These are phyloP conservation scores for Aradophagus sp. DNA, from an alignment of 1,140 invertebrate genomes.

Conservation along the genomic window DNA sequence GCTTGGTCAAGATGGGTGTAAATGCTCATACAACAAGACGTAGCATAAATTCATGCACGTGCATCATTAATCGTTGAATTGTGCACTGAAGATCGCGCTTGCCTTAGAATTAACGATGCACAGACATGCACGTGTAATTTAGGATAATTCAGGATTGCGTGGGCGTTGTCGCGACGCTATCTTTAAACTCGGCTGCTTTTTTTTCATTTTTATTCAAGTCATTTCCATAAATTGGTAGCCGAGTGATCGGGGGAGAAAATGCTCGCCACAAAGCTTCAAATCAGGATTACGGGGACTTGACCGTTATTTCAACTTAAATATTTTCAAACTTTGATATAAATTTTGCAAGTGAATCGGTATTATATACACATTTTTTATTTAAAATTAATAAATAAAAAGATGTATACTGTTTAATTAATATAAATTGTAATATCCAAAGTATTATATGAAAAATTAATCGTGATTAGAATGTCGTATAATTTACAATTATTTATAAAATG, in stretches of 20 bases:
- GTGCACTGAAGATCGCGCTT: constrained; percentile 35
- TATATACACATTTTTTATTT: too few relatives aligned
- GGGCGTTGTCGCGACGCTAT: constrained; percentile 33
- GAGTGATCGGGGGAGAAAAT: not conserved
- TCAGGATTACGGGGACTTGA: too few relatives aligned
- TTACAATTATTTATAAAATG: too few relatives aligned
- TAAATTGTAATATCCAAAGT: too few relatives aligned
- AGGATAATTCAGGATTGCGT: constrained; percentile 36
- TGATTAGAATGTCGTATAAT: too few relatives aligned
- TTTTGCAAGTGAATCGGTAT: too few relatives aligned
- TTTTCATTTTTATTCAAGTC: constrained; percentile 23
- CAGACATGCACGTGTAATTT: constrained; percentile 32
- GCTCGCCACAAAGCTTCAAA: not conserved
- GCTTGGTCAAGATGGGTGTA: constrained; percentile 41
- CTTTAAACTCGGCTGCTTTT: constrained; percentile 9
- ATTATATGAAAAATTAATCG: too few relatives aligned
- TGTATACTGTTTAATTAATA: too few relatives aligned
- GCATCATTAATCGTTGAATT: constrained; percentile 50
- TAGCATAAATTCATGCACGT: constrained; percentile 48
- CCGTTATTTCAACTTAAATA: too few relatives aligned
- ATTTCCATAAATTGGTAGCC: constrained; percentile 39
- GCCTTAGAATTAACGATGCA: constrained; percentile 44
- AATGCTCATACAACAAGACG: constrained; percentile 45
- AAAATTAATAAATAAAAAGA: too few relatives aligned
- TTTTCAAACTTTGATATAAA: too few relatives aligned